Conservation (phyloP, 2,113 vertebrate species). For the Pedetes capensis region DNA sequence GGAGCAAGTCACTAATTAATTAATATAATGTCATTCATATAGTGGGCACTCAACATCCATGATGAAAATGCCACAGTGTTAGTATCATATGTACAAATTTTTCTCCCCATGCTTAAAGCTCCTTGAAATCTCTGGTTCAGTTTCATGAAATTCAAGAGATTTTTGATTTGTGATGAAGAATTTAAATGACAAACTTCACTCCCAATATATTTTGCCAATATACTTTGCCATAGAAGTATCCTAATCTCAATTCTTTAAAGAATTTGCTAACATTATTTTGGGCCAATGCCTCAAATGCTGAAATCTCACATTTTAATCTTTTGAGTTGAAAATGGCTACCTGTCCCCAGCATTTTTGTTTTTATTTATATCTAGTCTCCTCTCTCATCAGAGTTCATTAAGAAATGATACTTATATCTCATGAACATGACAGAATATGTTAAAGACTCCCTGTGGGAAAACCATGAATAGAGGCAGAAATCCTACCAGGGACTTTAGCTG, state of each 20-base stretch:
- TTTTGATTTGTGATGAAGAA: neutral
- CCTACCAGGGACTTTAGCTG: neutral
- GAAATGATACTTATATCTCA: slow-evolving; percentile 54
- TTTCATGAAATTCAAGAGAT: slow-evolving; percentile 31
- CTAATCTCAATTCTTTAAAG: neutral
- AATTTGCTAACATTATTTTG: neutral
- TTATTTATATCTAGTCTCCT: slow-evolving; percentile 44
- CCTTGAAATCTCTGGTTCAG: slow-evolving; percentile 21
- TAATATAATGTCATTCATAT: neutral
- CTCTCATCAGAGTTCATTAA: slow-evolving; percentile 36
- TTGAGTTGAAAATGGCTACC: neutral
- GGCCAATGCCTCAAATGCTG: neutral
- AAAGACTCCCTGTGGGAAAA: slow-evolving; percentile 28
- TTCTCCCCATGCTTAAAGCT: neutral
- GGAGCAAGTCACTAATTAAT: slow-evolving; percentile 44
- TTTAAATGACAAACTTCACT: slow-evolving; percentile 27
- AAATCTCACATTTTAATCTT: slow-evolving; percentile 13
- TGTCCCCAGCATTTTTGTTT: slow-evolving; percentile 2
- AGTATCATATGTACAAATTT: neutral
- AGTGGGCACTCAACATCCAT: neutral
- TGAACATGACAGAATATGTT: slow-evolving; percentile 53
- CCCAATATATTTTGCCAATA: neutral
- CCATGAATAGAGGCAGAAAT: neutral
- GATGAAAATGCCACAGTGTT: slow-evolving; percentile 21
- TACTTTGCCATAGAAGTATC: neutral